These are phyloP conservation scores for Archivesica marissinica DNA, from an alignment of 1,140 invertebrate species.

Conservation along the genomic window DNA sequence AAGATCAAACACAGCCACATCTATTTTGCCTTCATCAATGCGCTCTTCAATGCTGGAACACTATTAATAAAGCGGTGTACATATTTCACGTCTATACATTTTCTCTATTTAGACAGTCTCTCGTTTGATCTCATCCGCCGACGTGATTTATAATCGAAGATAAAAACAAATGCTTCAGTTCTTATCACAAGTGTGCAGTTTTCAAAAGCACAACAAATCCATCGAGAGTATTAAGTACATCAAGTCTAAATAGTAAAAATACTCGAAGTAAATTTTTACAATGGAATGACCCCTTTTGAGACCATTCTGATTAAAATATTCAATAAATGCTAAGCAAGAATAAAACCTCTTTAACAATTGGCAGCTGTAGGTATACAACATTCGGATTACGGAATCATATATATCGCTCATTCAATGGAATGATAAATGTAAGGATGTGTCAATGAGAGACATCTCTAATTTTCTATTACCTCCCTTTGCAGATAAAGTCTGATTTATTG, in stretches of 20 bases:
- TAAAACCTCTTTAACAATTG: too few species aligned
- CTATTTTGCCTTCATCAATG: conserved; percentile 28
- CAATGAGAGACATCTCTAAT: too few species aligned
- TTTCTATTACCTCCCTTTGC: too few species aligned
- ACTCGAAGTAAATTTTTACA: conserved; percentile 29
- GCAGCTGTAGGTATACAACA: too few species aligned
- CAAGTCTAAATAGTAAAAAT: conserved; percentile 12
- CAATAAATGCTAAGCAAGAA: too few species aligned
- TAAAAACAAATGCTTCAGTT: conserved; percentile 43
- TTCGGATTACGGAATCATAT: too few species aligned
- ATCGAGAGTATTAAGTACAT: conserved; percentile 12
- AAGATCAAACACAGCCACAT: conserved; percentile 48
- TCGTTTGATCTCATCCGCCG: conserved; percentile 44
- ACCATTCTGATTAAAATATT: conserved; percentile 23
- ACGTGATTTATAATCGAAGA: conserved; percentile 51
- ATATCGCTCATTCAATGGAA: too few species aligned
- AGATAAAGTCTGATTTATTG: too few species aligned
- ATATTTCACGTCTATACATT: conserved; percentile 47
- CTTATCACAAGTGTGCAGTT: conserved; percentile 44
- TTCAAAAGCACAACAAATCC: conserved; percentile 38
- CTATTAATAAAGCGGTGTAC: conserved; percentile 33
- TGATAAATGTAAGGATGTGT: too few species aligned
- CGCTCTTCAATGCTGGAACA: conserved; percentile 27
- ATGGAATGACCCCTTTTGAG: conserved; percentile 30
- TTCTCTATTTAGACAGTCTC: conserved; percentile 20